Evolutionary conservation across 2,888 invertebrate genomes (phyloP), one percentile per base, ranked within the genome.

Genomic region (Priocnemis perturbator): DNA sequence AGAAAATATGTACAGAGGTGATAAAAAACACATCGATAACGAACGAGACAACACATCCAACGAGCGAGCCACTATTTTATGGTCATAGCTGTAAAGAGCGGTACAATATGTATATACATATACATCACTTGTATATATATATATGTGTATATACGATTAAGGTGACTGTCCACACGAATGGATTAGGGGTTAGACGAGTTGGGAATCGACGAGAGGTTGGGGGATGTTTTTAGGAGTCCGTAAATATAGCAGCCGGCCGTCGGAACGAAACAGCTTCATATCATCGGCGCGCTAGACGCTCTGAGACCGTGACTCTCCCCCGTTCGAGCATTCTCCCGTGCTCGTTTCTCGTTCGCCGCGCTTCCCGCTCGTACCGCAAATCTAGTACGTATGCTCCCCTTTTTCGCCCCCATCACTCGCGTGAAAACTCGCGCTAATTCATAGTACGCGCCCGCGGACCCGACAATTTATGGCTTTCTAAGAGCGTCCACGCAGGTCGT

Each of bases 31-130:
- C 88, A 89, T 87, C 86, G 88, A 89, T 86, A 88, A 89, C 89
- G 88, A 89, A 89, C 89, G 88, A 88, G 88, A 88, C 88, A 88
- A 86, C 86, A 89, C 89, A 89, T 89, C 87, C 87, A 89, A 89
- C 89, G 89, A 89, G 87, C 88, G 89, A 89, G 89, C 88, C 88
- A 88, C 88, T 88, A 88, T 78, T 76, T 63, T 87, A 88, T 88
- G 86, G 86, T 89, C 85, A 88, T 85, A 88, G 87, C 87, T 87
- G 86, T 86, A 85, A 85, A 86, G 85, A 87, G 85, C 86, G 81
- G 69, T 76, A 71, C 69, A 73, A 58, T 71, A 66, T 69, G 58
- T 77, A 59, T 67, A 65, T 62, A 64, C 55, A 67, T 59, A 67
- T 71, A 73, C 68, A 74, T 58, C 37, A 11, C 37, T 9, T 70